Percentiles rank a stretch among this genome's conserved stretches.
Conservation (phyloP, 1,140 invertebrate genomes). For the Drosophila navojoa region DNA sequence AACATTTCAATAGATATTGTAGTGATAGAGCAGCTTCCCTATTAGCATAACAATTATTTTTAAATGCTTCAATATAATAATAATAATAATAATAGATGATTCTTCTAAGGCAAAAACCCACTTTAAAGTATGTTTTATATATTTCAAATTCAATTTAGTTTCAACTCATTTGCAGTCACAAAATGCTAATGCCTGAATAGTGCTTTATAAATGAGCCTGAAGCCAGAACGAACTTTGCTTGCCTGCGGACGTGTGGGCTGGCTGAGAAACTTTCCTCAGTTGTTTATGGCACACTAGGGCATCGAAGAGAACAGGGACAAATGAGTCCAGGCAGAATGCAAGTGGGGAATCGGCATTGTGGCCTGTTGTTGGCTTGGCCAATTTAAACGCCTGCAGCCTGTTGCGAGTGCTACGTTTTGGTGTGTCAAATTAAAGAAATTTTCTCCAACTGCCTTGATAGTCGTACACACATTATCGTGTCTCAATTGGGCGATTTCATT, state of each 20-base stretch:
- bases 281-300: conserved; percentile 69
- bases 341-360: conserved; percentile 35
- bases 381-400: conserved; percentile 77
- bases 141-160: background rate
- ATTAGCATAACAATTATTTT: no score
- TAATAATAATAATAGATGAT: no score
- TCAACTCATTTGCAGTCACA: background rate
- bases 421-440: conserved; percentile 48
- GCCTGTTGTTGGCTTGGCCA: conserved; percentile 34
- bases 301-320: conserved; percentile 53
- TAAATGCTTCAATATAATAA: no score
- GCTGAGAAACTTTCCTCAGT: conserved; percentile 9
- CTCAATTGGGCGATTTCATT: conserved; percentile 66
- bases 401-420: conserved; percentile 46
- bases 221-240: conserved; percentile 54
- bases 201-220: conserved; percentile 32
- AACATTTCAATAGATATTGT: no score
- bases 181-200: conserved; percentile 19
- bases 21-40: no score
- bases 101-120: no score
- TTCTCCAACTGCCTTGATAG: conserved; percentile 32
- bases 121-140: background rate
- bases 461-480: conserved; percentile 67
- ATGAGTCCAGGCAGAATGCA: conserved; percentile 53
- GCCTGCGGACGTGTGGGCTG: conserved; percentile 38